Base-by-base conservation (phyloP, 2,888 invertebrate species). In the Caenorhabditis becei region DNA sequence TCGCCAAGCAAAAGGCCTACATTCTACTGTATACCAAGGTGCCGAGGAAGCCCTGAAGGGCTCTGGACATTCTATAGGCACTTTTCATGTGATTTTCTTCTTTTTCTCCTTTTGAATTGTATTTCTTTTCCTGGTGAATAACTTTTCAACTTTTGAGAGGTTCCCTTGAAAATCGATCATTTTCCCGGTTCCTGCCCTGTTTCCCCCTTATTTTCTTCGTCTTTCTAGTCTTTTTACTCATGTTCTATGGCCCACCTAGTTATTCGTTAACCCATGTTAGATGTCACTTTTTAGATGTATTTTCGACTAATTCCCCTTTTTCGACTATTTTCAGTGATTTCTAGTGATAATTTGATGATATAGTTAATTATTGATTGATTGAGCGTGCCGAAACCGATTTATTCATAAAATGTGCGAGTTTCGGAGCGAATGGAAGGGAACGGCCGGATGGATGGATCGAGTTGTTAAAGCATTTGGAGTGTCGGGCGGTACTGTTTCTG, bases 1-100 rank as follows among this genome's bases (percentile, higher is more conserved):
- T 95, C 61, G 94, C 94, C 20, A 93, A 94, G 86, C 95, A 95
- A 92, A 95, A 95, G 92, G 95, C 95, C 18, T 95, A 95, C 93
- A 95, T 95, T 86, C 93, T 95, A 87, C 95, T 95, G 93, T 95
- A 95, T 93, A 94, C 95, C 2, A 72, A 71, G 63, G 49, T 54
- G 2, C 41, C 63, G 10, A 47, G 77, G 24, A 69, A 77, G 23
- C 67, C 66, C 0, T 67, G 18, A 32, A 47, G 20, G 23, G 2
- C 16, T 23, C 32, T 23, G 1, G 1, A 28, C 18, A 18, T 16
- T 56, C 44, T 59, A 28, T 69, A 47, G 41, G 58, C 23, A 47
- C 10, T 11, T 66, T 51, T 65, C n/a, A n/a, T n/a, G n/a, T n/a
- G n/a, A n/a, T 44, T 16, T n/a, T 16, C 16, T n/a, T n/a, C 16